phyloP scores from a whole-genome alignment of 2,113 vertebrate species.

The Podarcis cretensis region DNA sequence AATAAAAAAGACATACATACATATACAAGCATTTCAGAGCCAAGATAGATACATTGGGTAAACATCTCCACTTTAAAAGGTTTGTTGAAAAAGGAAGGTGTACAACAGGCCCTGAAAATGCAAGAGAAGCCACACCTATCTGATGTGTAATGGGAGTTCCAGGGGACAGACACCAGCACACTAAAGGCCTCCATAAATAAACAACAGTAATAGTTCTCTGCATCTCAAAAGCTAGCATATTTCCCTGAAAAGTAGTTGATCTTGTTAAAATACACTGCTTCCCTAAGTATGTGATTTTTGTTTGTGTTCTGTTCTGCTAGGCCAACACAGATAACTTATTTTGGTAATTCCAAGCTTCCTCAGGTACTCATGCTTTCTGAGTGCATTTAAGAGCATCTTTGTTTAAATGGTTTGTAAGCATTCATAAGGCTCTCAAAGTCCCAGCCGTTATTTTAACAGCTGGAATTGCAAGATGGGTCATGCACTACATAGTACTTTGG shows the following conservation, averaged over 20 bases:
- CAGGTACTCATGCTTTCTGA: neutral
- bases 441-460: neutral
- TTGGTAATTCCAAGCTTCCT: neutral
- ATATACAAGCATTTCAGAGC: too few relatives aligned
- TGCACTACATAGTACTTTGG: neutral
- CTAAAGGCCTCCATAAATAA: neutral
- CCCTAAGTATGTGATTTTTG: neutral
- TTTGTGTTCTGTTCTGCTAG: neutral
- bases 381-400: slow-evolving; percentile 15
- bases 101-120: too few relatives aligned
- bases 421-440: neutral
- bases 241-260: neutral
- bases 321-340: neutral
- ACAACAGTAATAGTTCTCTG: neutral
- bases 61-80: too few relatives aligned
- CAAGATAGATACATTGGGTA: too few relatives aligned
- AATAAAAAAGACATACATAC: too few relatives aligned
- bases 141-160: too few relatives aligned
- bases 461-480: slow-evolving; percentile 23
- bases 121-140: too few relatives aligned
- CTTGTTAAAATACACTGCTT: neutral
- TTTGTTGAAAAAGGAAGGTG: too few relatives aligned
- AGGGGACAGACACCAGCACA: too few relatives aligned
- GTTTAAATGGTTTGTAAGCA: neutral
- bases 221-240: neutral